Percentiles rank a stretch among this genome's conserved stretches.
These are phyloP conservation scores for Coregonus clupeaformis DNA, from an alignment of 2,113 vertebrate genomes.

Conservation along the genomic window DNA sequence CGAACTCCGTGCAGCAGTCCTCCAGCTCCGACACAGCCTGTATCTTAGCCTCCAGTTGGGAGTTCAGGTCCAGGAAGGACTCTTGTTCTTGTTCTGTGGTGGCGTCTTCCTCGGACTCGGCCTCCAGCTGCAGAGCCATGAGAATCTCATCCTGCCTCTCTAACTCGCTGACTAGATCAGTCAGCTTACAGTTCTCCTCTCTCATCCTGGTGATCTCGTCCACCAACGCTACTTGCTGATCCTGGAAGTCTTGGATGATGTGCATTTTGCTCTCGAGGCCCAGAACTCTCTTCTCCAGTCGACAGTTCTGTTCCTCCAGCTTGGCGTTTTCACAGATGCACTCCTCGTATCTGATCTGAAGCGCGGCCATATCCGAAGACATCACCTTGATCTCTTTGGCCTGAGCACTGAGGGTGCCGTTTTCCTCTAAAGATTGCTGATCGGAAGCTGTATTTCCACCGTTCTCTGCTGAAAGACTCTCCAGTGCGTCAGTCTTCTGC, in stretches of 20 bases:
- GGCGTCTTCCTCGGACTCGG: background rate
- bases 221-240: constrained; percentile 33
- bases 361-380: constrained; percentile 24
- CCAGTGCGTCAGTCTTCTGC: constrained; percentile 62
- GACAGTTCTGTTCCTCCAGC: constrained; percentile 53
- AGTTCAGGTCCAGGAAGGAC: constrained; percentile 44
- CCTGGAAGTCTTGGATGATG: constrained; percentile 29
- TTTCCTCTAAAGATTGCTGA: constrained; percentile 65
- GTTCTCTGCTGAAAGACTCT: constrained; percentile 53
- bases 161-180: constrained; percentile 35
- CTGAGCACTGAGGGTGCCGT: constrained; percentile 56
- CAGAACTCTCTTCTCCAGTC: constrained; percentile 51
- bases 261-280: constrained; percentile 52
- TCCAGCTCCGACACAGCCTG: constrained; percentile 42
- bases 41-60: constrained; percentile 50
- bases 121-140: background rate
- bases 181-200: constrained; percentile 51
- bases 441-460: constrained; percentile 43
- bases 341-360: constrained; percentile 56
- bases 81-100: constrained; percentile 38
- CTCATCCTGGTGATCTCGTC: constrained; percentile 46
- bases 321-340: constrained; percentile 48
- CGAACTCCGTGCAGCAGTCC: constrained; percentile 38
- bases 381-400: constrained; percentile 55
- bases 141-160: constrained; percentile 35